These are phyloP conservation scores for Nysson spinosus DNA, from an alignment of 2,888 invertebrate genomes.

Conservation along the genomic window DNA sequence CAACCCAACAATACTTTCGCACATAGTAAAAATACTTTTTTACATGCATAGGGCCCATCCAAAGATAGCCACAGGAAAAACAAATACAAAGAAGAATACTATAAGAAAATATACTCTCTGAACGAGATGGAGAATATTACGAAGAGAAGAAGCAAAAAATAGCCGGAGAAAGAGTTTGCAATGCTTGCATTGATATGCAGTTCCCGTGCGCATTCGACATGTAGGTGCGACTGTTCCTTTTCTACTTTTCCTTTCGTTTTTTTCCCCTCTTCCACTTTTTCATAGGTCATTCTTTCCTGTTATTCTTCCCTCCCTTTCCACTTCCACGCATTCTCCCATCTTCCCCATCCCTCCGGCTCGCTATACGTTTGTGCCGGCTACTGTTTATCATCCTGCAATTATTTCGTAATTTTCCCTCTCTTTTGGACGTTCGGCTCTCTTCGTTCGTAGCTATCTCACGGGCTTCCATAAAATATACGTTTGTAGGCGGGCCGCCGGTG, in stretches of 20 bases:
- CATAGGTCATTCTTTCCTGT: conserved; percentile 28
- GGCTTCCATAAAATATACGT: conserved; percentile 66
- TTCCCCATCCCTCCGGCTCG: conserved; percentile 38
- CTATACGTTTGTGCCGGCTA: conserved; percentile 53
- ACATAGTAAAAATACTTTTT: too few relatives aligned
- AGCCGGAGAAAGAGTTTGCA: neutral
- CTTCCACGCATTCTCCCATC: conserved; percentile 24
- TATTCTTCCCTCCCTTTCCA: conserved; percentile 20
- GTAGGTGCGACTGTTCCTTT: conserved; percentile 30
- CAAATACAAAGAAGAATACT: conserved; percentile 9
- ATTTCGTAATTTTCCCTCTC: conserved; percentile 54
- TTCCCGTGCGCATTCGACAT: conserved; percentile 54
- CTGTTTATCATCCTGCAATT: conserved; percentile 69
- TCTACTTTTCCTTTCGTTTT: conserved; percentile 29
- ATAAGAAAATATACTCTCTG: conserved; percentile 3
- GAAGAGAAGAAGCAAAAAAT: conserved; percentile 1
- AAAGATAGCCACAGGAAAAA: too few relatives aligned
- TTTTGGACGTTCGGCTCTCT: conserved; percentile 30
- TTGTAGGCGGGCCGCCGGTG: conserved; percentile 61
- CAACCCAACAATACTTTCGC: too few relatives aligned
- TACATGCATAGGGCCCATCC: too few relatives aligned
- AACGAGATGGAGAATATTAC: neutral
- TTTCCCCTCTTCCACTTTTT: conserved; percentile 10
- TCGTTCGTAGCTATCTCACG: conserved; percentile 33
- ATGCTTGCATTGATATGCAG: conserved; percentile 39